Conservation (phyloP, 2,888 invertebrate species). For the Aelia acuminata region DNA sequence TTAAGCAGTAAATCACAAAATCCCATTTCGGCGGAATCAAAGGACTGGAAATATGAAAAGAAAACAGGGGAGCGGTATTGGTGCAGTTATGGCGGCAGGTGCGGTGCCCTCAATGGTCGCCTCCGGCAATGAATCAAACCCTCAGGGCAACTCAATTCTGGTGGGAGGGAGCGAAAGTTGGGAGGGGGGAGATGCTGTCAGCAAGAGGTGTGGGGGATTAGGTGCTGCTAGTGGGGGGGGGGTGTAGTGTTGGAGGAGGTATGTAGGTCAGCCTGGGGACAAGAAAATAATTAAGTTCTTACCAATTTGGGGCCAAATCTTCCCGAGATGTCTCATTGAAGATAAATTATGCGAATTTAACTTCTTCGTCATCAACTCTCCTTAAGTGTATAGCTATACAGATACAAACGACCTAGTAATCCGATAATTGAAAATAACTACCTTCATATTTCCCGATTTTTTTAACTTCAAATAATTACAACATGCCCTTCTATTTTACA, state of each 20-base stretch:
- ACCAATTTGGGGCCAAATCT: no score
- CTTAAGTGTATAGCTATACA: no score
- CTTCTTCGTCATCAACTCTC: no score
- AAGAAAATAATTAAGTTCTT: not conserved
- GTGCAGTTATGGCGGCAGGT: conserved; percentile 32
- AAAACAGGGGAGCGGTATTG: conserved; percentile 12
- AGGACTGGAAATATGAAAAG: conserved; percentile 34
- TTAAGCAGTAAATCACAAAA: conserved; percentile 35
- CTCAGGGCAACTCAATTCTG: not conserved
- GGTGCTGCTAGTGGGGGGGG: not conserved
- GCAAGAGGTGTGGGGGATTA: no score
- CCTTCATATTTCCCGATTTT: no score
- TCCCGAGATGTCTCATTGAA: no score
- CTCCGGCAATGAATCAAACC: not conserved
- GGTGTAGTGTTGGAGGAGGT: not conserved
- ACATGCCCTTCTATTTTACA: no score
- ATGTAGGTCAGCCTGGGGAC: not conserved
- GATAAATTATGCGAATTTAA: no score
- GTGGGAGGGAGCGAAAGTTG: not conserved
- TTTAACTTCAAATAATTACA: no score
- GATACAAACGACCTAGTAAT: no score
- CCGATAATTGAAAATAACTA: no score
- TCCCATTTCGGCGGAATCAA: conserved; percentile 36
- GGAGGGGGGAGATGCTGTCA: not conserved
- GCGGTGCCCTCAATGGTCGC: conserved; percentile 6